Percentiles rank a stretch among this genome's conserved stretches.
These are phyloP conservation scores for Byasa hedistus DNA, from an alignment of 2,888 invertebrate species.

Conservation along the genomic window DNA sequence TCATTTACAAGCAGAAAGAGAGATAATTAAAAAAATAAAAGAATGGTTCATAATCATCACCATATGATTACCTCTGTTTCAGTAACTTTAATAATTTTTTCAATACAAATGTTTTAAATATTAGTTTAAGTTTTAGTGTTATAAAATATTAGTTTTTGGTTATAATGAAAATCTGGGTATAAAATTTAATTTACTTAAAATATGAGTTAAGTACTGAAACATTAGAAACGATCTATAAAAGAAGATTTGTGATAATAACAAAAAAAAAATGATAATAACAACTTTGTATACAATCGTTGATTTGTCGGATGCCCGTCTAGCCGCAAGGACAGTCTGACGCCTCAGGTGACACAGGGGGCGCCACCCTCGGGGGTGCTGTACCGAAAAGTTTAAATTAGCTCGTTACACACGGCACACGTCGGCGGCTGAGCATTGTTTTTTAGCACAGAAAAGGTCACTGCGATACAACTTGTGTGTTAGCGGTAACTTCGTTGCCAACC, in stretches of 20 bases:
- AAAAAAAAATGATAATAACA: not conserved
- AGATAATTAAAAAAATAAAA: no score
- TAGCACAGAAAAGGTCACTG: conserved; percentile 66
- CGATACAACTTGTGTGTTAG: conserved; percentile 61
- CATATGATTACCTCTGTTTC: no score
- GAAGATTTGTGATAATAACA: no score
- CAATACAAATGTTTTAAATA: no score
- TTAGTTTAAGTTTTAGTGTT: no score
- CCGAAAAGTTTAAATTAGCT: conserved; percentile 80
- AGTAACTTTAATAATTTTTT: no score
- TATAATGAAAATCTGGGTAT: no score
- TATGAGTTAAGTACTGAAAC: no score
- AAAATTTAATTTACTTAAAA: no score
- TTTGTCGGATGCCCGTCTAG: conserved; percentile 65
- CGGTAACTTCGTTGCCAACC: conserved; percentile 53
- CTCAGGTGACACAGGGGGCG: conserved; percentile 63
- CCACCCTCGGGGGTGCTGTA: conserved; percentile 54
- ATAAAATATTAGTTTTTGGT: no score
- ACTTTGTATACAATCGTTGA: conserved; percentile 36
- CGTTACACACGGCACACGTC: conserved; percentile 73
- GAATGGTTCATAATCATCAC: no score
- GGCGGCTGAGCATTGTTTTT: conserved; percentile 72
- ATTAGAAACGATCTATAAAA: not conserved
- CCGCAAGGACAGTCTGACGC: conserved; percentile 56
- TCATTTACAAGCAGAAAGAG: no score